Percentiles rank a stretch among this genome's conserved stretches.
Evolutionary conservation across 2,113 vertebrate genomes (phyloP).

Genomic region (Cyphomyrus discorhynchus): DNA sequence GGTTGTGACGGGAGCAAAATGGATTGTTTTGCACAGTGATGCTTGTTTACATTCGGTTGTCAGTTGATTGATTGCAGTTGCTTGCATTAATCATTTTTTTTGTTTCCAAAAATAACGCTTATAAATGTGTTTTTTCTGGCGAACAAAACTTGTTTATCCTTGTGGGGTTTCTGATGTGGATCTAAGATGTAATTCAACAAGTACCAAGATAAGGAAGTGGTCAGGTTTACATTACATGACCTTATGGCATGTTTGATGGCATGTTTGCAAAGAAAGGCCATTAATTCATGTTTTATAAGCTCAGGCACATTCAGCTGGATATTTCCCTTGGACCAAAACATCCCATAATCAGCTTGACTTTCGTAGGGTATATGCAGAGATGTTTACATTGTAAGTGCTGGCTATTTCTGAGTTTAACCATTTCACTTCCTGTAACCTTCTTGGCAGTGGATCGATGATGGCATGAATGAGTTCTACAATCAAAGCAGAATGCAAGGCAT

Average conservation of each 20-base stretch:
- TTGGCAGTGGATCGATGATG: neutral
- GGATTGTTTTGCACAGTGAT: constrained; percentile 21
- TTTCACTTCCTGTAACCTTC: neutral
- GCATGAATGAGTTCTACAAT: neutral
- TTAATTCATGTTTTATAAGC: constrained; percentile 11
- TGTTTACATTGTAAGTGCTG: constrained; percentile 17
- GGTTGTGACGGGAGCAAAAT: constrained; percentile 7
- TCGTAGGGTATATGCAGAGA: constrained; percentile 3
- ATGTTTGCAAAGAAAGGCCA: constrained; percentile 3
- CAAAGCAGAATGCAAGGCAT: neutral
- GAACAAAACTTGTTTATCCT: constrained; percentile 18
- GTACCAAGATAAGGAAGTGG: neutral
- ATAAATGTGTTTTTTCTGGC: constrained; percentile 14
- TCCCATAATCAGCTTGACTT: constrained; percentile 13
- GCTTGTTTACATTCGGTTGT: constrained; percentile 24
- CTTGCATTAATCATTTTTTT: constrained; percentile 7
- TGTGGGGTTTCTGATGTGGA: constrained; percentile 5
- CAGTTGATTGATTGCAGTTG: constrained; percentile 8
- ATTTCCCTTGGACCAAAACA: constrained; percentile 4
- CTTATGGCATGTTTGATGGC: neutral
- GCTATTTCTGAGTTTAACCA: constrained; percentile 15
- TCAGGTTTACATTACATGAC: constrained; percentile 5
- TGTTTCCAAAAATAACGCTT: neutral
- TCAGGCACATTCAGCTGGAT: neutral
- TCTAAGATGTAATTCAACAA: constrained; percentile 1